Evolutionary conservation across 2,113 vertebrate genomes (phyloP), one percentile per base, ranked within the genome.

Genomic region (Tangachromis dhanisi): DNA sequence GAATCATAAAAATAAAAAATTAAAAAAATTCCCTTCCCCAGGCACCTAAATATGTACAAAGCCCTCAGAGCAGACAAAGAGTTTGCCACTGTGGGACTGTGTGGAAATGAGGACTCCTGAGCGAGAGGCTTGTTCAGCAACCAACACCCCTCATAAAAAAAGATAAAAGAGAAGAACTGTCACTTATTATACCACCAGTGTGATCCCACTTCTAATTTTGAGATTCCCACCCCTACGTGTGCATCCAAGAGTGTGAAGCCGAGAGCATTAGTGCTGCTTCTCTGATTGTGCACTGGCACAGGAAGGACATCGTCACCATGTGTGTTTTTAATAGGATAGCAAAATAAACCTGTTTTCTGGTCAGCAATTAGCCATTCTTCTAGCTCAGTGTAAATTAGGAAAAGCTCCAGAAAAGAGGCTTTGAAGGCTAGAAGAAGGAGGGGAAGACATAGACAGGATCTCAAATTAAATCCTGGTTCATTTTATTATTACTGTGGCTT

Each of bases 41-140:
- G 93, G 91, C 91, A 73, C 47, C 9, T 88, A 85, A 92, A 94
- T 92, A 95, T 94, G 91, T 94, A 93, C 94, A 96, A 93, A 95
- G 92, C 92, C 63, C 90, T 84, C 49, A 53, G 91, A 80, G 35
- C 91, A 92, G 89, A 94, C 91, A 93, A 93, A 93, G 91, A 86
- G 86, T 82, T 83, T 61, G 89, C 89, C 91, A 91, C 92, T 92
- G 45, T 86, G 89, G 91, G 92, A 92, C 83, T 71, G 40, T 35
- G 82, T 82, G 79, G 86, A 94, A 94, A 93, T 91, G 71, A 94
- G 84, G 90, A 88, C 92, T 94, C 59, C 55, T 92, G 86, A 86
- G 89, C 86, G 81, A 79, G 66, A 92, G 68, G 17, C 78, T 89
- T 84, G 87, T 92, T 87, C 71, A 55, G 89, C 83, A 87, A 89